These are phyloP conservation scores for Trachymyrmex septentrionalis DNA, from an alignment of 1,140 invertebrate species.

Conservation along the genomic window DNA sequence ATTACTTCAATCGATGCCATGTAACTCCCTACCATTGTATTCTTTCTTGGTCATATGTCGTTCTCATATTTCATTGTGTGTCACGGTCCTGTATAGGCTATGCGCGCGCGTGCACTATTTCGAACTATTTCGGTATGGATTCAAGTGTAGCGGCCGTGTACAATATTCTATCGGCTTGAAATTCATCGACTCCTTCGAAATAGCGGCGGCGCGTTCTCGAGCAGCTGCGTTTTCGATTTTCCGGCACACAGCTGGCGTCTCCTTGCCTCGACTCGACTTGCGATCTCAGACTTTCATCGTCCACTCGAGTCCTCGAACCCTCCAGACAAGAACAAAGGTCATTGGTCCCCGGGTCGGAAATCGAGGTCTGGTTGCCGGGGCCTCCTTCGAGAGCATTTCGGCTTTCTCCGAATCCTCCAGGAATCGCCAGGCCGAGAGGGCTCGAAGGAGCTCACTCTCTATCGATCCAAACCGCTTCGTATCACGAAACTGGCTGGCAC, in stretches of 20 bases:
- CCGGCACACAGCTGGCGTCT: conserved; percentile 68
- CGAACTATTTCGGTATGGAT: conserved; percentile 33
- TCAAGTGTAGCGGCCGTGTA: conserved; percentile 10
- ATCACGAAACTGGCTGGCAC: conserved; percentile 78
- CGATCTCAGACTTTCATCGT: conserved; percentile 67
- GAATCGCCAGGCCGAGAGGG: conserved; percentile 67
- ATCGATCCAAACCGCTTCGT: conserved; percentile 74
- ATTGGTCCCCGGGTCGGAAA: conserved; percentile 56
- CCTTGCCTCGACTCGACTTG: conserved; percentile 6
- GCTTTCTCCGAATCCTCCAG: conserved; percentile 68
- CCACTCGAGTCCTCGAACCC: conserved; percentile 66
- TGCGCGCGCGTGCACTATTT: background rate
- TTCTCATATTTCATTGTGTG: conserved; percentile 21
- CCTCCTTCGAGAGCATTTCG: conserved; percentile 50
- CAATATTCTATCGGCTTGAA: conserved; percentile 57
- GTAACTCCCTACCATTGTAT: background rate
- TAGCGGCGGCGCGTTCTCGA: conserved; percentile 37
- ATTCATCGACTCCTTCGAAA: conserved; percentile 51
- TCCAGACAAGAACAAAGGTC: conserved; percentile 71
- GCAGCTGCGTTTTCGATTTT: conserved; percentile 76
- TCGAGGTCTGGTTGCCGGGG: conserved; percentile 29
- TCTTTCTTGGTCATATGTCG: background rate
- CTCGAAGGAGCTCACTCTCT: conserved; percentile 74
- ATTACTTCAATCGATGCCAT: background rate
- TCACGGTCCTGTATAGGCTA: background rate